Conservation (phyloP, 2,113 vertebrate species). For the Corythornis vintsioides region DNA sequence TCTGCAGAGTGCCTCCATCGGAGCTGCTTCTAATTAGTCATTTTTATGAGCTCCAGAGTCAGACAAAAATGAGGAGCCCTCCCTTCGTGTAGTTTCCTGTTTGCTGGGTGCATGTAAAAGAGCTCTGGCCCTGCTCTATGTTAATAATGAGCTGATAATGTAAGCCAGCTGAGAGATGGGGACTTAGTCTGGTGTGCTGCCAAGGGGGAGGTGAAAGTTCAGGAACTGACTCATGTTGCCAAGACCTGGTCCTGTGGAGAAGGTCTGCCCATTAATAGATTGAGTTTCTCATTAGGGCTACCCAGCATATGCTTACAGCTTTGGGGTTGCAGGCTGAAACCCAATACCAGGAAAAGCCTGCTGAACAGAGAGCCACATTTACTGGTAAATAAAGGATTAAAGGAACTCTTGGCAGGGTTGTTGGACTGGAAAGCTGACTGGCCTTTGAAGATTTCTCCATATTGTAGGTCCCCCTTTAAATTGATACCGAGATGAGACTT, state of each 20-base stretch:
- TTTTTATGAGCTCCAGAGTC: conserved; percentile 70
- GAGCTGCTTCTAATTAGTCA: conserved; percentile 69
- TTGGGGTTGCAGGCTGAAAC: conserved; percentile 48
- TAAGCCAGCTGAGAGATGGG: conserved; percentile 69
- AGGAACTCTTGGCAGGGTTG: conserved; percentile 55
- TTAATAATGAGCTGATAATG: conserved; percentile 75
- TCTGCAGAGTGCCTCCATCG: background rate
- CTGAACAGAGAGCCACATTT: conserved; percentile 59
- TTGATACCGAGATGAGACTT: background rate
- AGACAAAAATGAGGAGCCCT: conserved; percentile 63
- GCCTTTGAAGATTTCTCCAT: conserved; percentile 58
- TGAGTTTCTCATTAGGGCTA: conserved; percentile 69
- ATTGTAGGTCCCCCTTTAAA: background rate
- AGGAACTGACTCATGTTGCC: conserved; percentile 68
- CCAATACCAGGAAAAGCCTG: conserved; percentile 46
- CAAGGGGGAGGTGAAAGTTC: conserved; percentile 70
- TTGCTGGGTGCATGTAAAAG: conserved; percentile 63
- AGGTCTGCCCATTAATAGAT: conserved; percentile 60
- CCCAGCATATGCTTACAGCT: conserved; percentile 46
- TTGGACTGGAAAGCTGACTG: conserved; percentile 40
- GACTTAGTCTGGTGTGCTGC: conserved; percentile 60
- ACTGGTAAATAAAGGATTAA: conserved; percentile 72
- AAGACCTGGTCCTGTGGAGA: conserved; percentile 56
- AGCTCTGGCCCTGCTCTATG: conserved; percentile 66
- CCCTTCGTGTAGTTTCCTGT: conserved; percentile 66